Conservation (phyloP, 2,888 invertebrate species). For the Pegoplata infirma region DNA sequence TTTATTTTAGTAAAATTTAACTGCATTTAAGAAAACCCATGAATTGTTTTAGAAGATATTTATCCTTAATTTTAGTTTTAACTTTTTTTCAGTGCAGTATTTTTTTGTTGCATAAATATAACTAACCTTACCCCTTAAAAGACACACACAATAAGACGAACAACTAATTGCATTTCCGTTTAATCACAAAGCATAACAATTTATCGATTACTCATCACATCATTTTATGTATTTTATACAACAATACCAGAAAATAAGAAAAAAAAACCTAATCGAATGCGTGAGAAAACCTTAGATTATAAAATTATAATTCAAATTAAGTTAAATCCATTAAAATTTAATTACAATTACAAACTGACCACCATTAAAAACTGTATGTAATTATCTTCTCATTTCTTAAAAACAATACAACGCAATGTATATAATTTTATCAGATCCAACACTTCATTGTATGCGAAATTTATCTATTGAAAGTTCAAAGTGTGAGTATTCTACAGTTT, state of each 20-base stretch:
- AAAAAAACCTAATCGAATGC: background rate
- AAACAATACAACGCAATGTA: background rate
- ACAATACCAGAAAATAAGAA: background rate
- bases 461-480: background rate
- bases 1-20: no score
- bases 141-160: background rate
- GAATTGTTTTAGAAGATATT: no score
- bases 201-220: conserved; percentile 42
- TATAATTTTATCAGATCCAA: conserved; percentile 25
- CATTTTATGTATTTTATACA: conserved; percentile 4
- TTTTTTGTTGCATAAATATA: background rate
- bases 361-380: conserved; percentile 18
- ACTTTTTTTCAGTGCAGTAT: no score
- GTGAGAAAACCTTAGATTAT: conserved; percentile 37
- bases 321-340: conserved; percentile 37
- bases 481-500: conserved; percentile 5
- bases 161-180: conserved; percentile 56
- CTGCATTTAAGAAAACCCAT: no score
- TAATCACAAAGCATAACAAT: conserved; percentile 49
- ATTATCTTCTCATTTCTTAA: conserved; percentile 27
- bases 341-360: conserved; percentile 41
- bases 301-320: conserved; percentile 26
- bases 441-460: conserved; percentile 24
- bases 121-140: conserved; percentile 6
- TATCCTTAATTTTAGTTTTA: no score